Evolutionary conservation across 2,113 vertebrate species (phyloP).

Genomic region (Tachuris rubrigastra): DNA sequence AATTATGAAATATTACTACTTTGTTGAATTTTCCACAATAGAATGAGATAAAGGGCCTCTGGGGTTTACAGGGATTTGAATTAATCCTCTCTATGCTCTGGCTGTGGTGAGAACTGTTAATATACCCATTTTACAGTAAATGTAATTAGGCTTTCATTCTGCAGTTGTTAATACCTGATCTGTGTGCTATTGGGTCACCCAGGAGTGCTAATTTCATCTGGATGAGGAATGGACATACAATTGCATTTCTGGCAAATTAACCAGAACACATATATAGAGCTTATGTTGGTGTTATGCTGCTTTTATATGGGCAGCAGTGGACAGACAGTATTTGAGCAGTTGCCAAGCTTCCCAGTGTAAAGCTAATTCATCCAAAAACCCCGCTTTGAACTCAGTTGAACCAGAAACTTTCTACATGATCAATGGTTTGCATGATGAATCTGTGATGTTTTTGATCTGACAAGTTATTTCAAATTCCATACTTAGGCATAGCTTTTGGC

Average conservation of each 20-base stretch:
- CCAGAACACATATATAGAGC: not conserved
- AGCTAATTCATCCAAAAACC: not conserved
- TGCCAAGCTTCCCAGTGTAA: not conserved
- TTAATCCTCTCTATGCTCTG: constrained; percentile 26
- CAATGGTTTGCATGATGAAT: not conserved
- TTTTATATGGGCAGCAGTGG: not conserved
- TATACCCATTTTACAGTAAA: constrained; percentile 37
- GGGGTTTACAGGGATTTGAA: constrained; percentile 36
- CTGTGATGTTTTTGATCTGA: not conserved
- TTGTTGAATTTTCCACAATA: not conserved
- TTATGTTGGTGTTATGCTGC: not conserved
- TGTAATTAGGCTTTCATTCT: constrained; percentile 10
- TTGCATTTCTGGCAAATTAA: not conserved
- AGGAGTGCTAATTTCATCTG: not conserved
- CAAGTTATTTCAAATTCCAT: not conserved
- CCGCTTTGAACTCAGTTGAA: not conserved
- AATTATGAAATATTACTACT: not conserved
- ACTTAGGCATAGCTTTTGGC: not conserved
- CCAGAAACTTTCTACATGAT: not conserved
- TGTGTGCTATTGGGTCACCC: not conserved
- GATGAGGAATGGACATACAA: not conserved
- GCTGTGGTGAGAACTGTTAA: constrained; percentile 1
- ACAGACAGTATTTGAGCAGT: not conserved
- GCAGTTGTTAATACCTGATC: constrained; percentile 31
- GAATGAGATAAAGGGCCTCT: not conserved